These are phyloP conservation scores for Phasia obesa DNA, from an alignment of 2,888 invertebrate species.

Conservation along the genomic window DNA sequence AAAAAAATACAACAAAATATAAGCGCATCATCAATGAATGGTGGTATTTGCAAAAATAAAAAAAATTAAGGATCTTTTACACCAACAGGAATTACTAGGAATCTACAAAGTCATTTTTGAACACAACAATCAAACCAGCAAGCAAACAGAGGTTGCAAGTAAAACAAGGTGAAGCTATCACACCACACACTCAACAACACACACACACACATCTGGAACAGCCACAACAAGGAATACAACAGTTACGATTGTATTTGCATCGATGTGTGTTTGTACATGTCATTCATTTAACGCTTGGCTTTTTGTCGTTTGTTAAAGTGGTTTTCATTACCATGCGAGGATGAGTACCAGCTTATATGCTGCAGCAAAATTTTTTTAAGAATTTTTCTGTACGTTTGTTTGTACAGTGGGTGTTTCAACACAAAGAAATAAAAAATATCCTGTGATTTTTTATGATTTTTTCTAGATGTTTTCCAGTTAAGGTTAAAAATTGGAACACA, in stretches of 20 bases:
- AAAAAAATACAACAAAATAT: constrained; percentile 15
- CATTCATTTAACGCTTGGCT: constrained; percentile 62
- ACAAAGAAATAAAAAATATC: background rate
- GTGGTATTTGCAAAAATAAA: constrained; percentile 18
- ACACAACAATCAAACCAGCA: constrained; percentile 41
- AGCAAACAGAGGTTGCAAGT: constrained; percentile 10
- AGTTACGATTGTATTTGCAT: background rate
- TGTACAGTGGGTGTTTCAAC: background rate
- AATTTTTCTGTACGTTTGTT: background rate
- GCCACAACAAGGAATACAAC: constrained; percentile 43
- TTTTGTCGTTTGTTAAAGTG: constrained; percentile 58
- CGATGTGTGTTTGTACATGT: background rate
- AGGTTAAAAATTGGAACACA: background rate
- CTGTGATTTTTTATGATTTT: background rate
- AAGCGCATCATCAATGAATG: constrained; percentile 50
- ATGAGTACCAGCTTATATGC: constrained; percentile 5
- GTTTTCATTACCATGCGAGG: constrained; percentile 50
- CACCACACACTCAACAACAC: background rate
- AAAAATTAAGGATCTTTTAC: constrained; percentile 36
- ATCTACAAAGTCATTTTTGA: constrained; percentile 30
- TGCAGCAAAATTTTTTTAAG: background rate
- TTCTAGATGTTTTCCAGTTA: background rate
- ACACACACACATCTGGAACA: background rate
- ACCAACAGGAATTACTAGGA: constrained; percentile 24
- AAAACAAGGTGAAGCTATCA: constrained; percentile 42